These are phyloP conservation scores for Chiroxiphia lanceolata DNA, from an alignment of 2,797 vertebrate species.

Conservation along the genomic window DNA sequence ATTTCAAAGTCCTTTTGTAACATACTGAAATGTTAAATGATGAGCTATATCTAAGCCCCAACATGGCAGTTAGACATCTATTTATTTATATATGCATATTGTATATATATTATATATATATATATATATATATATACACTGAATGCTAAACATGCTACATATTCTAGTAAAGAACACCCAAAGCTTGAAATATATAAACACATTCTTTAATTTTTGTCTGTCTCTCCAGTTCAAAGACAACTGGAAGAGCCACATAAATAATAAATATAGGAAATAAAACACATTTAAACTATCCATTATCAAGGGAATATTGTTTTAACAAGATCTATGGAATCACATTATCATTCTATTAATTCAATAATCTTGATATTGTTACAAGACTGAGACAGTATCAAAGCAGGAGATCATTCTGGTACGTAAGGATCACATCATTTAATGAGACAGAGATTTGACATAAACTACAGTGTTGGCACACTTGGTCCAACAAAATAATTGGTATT, in stretches of 20 bases:
- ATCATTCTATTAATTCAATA: conserved; percentile 51
- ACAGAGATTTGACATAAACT: conserved; percentile 31
- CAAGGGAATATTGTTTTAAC: background rate
- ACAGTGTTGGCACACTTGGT: background rate
- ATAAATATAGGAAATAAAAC: conserved; percentile 7
- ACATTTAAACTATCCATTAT: background rate
- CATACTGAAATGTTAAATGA: background rate
- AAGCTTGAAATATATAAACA: background rate
- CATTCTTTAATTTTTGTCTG: background rate
- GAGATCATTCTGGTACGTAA: background rate
- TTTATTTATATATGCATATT: background rate
- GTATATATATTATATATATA: background rate
- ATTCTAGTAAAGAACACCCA: accelerated
- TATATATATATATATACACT: background rate
- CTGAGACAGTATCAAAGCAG: conserved; percentile 36
- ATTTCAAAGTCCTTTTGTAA: background rate
- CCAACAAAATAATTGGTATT: background rate
- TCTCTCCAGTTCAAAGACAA: background rate
- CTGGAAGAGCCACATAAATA: background rate
- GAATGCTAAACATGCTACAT: background rate
- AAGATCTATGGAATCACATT: conserved; percentile 20
- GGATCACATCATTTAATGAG: conserved; percentile 11
- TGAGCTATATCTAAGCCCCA: background rate
- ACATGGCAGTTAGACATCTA: background rate
- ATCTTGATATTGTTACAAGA: conserved; percentile 42